Evolutionary conservation across 2,888 invertebrate species (phyloP).

Genomic region (Vannuccia rotundouncinata): DNA sequence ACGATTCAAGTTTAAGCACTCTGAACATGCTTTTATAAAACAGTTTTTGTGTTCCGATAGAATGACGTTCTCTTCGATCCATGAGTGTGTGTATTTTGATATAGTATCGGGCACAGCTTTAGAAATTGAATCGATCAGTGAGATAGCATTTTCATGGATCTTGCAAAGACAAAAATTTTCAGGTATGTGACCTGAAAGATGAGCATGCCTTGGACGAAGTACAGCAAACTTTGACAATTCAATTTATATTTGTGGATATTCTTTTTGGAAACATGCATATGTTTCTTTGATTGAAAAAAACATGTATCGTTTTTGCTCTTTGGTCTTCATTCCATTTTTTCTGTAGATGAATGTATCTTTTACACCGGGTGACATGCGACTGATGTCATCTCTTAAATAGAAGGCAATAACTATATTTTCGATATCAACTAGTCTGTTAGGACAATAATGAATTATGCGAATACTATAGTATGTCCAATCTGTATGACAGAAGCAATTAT

Average conservation of each 20-base stretch:
- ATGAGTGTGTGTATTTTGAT: slow-evolving; percentile 23
- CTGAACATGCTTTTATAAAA: slow-evolving; percentile 21
- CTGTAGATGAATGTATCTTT: slow-evolving; percentile 16
- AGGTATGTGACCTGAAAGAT: slow-evolving; percentile 19
- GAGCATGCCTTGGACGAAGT: slow-evolving; percentile 10
- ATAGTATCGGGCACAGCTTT: slow-evolving; percentile 20
- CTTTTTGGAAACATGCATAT: slow-evolving; percentile 12
- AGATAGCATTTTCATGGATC: slow-evolving; percentile 19
- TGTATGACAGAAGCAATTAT: too few species aligned
- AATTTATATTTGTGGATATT: slow-evolving; percentile 23
- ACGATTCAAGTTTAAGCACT: slow-evolving; percentile 18
- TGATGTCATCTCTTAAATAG: slow-evolving; percentile 22
- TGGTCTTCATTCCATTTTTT: not conserved
- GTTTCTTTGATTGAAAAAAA: slow-evolving; percentile 21
- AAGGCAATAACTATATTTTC: slow-evolving; percentile 15
- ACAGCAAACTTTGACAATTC: slow-evolving; percentile 20
- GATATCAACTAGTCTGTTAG: not conserved
- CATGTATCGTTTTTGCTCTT: slow-evolving; percentile 26
- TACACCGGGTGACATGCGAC: too few species aligned
- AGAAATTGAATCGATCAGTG: slow-evolving; percentile 2
- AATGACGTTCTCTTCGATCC: slow-evolving; percentile 15
- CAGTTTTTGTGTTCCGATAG: slow-evolving; percentile 18
- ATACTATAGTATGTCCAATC: too few species aligned
- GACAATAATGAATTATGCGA: too few species aligned
- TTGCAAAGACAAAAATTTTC: slow-evolving; percentile 17